Conservation (phyloP, 2,113 vertebrate species). For the Bucco capensis region DNA sequence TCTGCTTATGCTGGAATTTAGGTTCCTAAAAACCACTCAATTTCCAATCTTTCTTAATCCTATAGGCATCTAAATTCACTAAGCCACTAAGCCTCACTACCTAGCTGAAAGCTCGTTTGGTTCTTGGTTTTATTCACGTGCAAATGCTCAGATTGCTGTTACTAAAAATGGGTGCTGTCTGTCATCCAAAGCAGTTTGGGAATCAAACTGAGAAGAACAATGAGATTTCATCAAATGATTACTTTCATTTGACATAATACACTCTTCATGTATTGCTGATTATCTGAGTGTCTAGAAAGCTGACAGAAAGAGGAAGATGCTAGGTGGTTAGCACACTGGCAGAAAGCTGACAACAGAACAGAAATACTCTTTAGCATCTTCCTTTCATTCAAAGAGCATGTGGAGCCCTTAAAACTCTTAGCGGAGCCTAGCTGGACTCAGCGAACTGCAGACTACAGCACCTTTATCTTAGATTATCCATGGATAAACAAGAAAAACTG, state of each 20-base stretch:
- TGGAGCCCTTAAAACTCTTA: neutral
- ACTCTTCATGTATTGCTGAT: neutral
- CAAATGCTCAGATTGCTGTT: neutral
- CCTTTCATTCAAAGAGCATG: neutral
- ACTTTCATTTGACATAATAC: neutral
- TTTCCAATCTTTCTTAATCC: neutral
- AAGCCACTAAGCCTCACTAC: neutral
- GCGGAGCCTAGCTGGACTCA: neutral
- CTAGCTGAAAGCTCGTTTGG: neutral
- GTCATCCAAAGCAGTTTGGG: neutral
- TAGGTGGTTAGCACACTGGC: conserved; percentile 9
- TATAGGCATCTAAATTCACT: neutral
- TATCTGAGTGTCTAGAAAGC: neutral
- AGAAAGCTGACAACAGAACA: conserved; percentile 14
- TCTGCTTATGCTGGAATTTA: neutral
- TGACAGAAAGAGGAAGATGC: neutral
- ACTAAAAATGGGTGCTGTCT: neutral
- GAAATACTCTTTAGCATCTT: neutral
- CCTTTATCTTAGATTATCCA: neutral
- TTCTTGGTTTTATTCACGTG: conserved; percentile 5
- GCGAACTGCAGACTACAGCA: neutral
- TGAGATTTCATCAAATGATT: neutral
- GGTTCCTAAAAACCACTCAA: neutral
- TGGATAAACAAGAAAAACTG: neutral
- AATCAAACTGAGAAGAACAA: neutral